Evolutionary conservation across 1,140 invertebrate species (phyloP).

Genomic region (Amyelois transitella): DNA sequence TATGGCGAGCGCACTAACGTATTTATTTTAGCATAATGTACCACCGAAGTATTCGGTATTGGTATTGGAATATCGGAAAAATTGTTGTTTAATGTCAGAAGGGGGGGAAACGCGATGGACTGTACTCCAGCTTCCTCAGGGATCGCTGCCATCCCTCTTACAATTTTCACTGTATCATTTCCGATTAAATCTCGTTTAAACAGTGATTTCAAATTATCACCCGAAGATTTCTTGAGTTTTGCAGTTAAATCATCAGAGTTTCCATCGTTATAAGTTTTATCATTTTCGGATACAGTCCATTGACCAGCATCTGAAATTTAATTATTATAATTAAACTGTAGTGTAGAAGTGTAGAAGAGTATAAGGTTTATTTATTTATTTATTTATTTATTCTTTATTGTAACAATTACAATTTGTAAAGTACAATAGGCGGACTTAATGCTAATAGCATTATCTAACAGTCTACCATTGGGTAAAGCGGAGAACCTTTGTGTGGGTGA

Average conservation of each 20-base stretch:
- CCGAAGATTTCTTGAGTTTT: not conserved
- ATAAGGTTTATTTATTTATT: too few species aligned
- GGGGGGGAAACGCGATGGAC: constrained; percentile 40
- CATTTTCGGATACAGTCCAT: not conserved
- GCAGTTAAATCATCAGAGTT: not conserved
- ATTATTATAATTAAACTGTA: too few species aligned
- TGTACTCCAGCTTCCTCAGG: constrained; percentile 36
- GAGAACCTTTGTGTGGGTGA: too few species aligned
- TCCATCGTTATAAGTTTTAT: not conserved
- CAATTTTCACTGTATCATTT: constrained; percentile 21
- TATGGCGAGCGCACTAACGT: constrained; percentile 21
- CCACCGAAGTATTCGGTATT: constrained; percentile 52
- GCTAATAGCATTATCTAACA: too few species aligned
- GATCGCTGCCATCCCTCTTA: constrained; percentile 35
- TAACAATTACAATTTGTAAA: too few species aligned
- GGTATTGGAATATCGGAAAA: constrained; percentile 49
- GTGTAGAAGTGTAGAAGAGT: too few species aligned
- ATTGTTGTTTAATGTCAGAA: constrained; percentile 46
- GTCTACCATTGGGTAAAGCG: too few species aligned
- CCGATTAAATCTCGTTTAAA: not conserved
- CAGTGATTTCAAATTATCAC: not conserved
- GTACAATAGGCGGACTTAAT: too few species aligned
- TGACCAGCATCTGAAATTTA: not conserved
- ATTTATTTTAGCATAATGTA: constrained; percentile 53
- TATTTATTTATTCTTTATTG: too few species aligned